Conservation (phyloP, 2,113 vertebrate genomes). For the Echinops telfairi region DNA sequence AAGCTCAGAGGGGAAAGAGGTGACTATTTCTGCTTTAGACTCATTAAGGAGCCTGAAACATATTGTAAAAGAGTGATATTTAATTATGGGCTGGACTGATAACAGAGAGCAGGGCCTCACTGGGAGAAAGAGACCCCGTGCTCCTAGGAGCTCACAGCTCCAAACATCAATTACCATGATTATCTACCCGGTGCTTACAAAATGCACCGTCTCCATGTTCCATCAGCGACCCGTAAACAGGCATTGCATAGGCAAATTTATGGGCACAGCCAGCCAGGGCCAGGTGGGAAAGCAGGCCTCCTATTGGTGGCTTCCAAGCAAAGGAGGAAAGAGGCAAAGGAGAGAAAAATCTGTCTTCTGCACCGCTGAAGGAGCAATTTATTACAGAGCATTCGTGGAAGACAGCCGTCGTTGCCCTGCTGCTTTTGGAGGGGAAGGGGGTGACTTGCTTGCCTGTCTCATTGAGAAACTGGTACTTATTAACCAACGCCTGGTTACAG, state of each 20-base stretch:
- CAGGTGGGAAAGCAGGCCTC: conserved; percentile 88
- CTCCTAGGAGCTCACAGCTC: conserved; percentile 88
- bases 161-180: conserved; percentile 93
- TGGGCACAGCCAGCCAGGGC: conserved; percentile 87
- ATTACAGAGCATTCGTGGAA: conserved; percentile 94
- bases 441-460: conserved; percentile 90
- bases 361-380: conserved; percentile 95
- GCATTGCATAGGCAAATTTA: conserved; percentile 89
- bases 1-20: conserved; percentile 91
- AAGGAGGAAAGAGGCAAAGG: conserved; percentile 84
- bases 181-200: conserved; percentile 89
- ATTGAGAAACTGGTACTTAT: conserved; percentile 93
- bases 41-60: conserved; percentile 92
- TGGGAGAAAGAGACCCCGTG: conserved; percentile 90
- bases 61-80: conserved; percentile 93
- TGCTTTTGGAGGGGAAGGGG: conserved; percentile 80
- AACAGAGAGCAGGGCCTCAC: conserved; percentile 90
- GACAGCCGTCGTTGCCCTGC: conserved; percentile 94
- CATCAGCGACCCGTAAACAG: conserved; percentile 90
- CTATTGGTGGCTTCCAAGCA: conserved; percentile 85
- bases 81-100: conserved; percentile 93
- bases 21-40: conserved; percentile 91
- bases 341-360: conserved; percentile 94
- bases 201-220: conserved; percentile 88
- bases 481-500: conserved; percentile 89